Base-by-base conservation (phyloP, 2,797 vertebrate species). In the Protonibea diacanthus region DNA sequence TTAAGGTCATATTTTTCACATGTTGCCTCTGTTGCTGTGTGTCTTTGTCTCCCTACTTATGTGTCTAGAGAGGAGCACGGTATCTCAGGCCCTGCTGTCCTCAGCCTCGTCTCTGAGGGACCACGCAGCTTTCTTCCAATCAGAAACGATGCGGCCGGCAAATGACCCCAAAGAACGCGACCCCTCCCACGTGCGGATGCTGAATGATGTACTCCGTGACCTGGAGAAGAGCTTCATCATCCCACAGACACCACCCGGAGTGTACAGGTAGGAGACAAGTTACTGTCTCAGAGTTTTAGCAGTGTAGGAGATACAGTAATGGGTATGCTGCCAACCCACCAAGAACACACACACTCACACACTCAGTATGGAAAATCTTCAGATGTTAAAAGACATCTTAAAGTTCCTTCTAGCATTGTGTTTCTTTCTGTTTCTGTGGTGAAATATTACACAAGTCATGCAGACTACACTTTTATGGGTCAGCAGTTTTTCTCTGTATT, bases 71-170 rank as follows among this genome's bases (percentile, higher is more conserved):
- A 94, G 90, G 75, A 90, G 80, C 0, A 51, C 73, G 40, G 87
- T 76, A 0, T 14, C 76, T 44, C 83, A 86, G 12, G 82, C 93
- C 29, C 84, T 98, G 83, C 91, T 96, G 61, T 90, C 90, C 1
- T 81, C 86, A 23, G 96, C 97, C 0, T 89, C 95, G 0, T 73
- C 76, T 17, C 93, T 99, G 72, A 93, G 97, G 81, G 97, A 98
- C 66, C 95, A 90, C 0, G 93, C 96, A 2, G 94, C 97, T 20
- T 94, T 97, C 84, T 96, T 99, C 85, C 97, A 99, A 64, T 99
- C 98, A 0, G 97, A 97, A 80, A 96, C 96, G 53, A 99, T 99
- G 98, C 96, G 97, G 15, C 97, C 97, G 3, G 98, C 97, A 20
- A 98, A 99, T 1, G 97, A 99, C 85, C 97, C 97, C 0, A 95